Base-by-base conservation (phyloP, 2,113 vertebrate species). In the Ptychochromis oligacanthus region DNA sequence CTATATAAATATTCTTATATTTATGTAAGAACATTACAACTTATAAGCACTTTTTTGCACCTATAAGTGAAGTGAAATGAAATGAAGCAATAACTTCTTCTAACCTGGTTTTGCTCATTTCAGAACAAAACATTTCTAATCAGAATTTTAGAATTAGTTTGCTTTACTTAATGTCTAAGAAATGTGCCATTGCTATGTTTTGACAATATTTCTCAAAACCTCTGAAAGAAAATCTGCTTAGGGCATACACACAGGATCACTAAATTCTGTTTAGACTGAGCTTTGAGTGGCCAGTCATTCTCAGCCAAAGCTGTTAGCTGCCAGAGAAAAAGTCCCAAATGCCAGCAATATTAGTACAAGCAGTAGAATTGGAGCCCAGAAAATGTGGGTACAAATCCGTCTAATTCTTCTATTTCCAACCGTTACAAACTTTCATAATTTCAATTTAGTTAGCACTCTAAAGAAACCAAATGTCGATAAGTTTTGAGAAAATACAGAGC, bases 181-280 rank as follows among this genome's bases (percentile, higher is more conserved):
- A 70, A 70, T 72, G 49, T 84, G 55, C 76, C 56, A 40, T 7
- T 17, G 14, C 40, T 15, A 26, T 78, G 77, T 91, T 87, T 79
- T 83, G 58, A 81, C 56, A 85, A 79, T 31, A 56, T 64, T 56
- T 65, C 54, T 65, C 8, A 13, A 80, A 84, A 79, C 52, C 77
- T 70, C 34, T 55, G 3, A 77, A 52, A 61, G 43, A 46, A 62
- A 81, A 81, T 79, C 80, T 86, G 54, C 36, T 86, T 0, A 20
- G 81, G 52, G 57, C 61, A 82, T 31, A 78, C 24, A 81, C 22
- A 20, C 65, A 60, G 62, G 36, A 67, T 80, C 60, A 57, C 24
- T 76, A 56, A 72, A 65, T 65, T 80, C 58, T 64, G 72, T 78
- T 87, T 62, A 54, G 26, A 40, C 43, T 40, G 46, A 78, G 74